Conservation (phyloP, 2,888 invertebrate genomes). For the Monochamus alternatus region DNA sequence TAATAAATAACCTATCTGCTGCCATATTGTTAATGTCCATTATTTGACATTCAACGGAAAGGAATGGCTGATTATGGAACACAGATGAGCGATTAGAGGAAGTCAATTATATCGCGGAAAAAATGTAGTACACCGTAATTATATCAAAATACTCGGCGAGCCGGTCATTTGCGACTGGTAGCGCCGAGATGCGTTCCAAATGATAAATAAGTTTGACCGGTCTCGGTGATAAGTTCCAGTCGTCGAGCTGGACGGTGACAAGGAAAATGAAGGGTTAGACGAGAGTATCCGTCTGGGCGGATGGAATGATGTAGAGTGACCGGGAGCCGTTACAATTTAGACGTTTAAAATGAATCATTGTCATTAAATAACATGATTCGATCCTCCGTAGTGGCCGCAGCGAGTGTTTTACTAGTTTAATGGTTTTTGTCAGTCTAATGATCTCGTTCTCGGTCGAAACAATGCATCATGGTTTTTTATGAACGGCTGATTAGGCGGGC, state of each 20-base stretch:
- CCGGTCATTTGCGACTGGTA: constrained; percentile 29
- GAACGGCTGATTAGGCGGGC: neutral
- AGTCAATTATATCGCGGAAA: constrained; percentile 8
- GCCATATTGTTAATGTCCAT: neutral
- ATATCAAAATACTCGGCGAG: constrained; percentile 12
- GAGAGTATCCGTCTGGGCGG: constrained; percentile 1
- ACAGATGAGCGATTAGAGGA: constrained; percentile 3
- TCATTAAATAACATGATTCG: constrained; percentile 55
- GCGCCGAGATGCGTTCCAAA: constrained; percentile 26
- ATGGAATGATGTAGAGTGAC: constrained; percentile 23
- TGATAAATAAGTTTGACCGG: constrained; percentile 31
- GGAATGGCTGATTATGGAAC: neutral
- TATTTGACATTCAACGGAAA: neutral
- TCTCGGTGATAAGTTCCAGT: constrained; percentile 26
- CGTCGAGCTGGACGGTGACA: constrained; percentile 1
- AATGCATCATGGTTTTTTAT: constrained; percentile 29
- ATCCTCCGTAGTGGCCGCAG: constrained; percentile 22
- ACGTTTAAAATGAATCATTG: constrained; percentile 53
- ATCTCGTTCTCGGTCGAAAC: constrained; percentile 22
- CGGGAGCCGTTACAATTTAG: constrained; percentile 45
- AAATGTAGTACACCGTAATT: constrained; percentile 16
- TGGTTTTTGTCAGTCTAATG: constrained; percentile 35
- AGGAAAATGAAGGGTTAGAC: neutral
- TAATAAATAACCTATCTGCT: constrained; percentile 2
- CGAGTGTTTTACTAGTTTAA: constrained; percentile 31